phyloP scores from a whole-genome alignment of 1,140 invertebrate genomes.

The Drosophila biarmipes region DNA sequence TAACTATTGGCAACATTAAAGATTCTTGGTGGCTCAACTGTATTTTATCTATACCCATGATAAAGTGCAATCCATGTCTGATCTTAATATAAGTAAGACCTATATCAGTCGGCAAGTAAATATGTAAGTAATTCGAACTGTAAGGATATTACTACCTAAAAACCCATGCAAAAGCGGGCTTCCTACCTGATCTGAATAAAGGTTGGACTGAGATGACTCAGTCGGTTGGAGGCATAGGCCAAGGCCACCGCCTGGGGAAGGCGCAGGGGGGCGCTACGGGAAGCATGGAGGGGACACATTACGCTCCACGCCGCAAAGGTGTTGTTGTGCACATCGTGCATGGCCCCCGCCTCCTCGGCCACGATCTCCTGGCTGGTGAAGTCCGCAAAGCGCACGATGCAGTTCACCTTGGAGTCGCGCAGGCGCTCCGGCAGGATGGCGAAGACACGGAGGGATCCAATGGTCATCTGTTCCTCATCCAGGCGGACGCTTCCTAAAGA shows the following conservation, averaged over 20 bases:
- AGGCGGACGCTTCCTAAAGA: constrained; percentile 50
- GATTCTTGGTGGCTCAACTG: too few species aligned
- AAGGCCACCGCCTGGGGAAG: constrained; percentile 73
- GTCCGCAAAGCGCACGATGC: constrained; percentile 71
- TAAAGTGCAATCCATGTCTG: too few species aligned
- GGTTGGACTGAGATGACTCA: constrained; percentile 71
- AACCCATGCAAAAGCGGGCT: too few species aligned
- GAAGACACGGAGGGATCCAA: constrained; percentile 72
- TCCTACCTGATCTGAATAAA: constrained; percentile 72
- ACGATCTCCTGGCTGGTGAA: constrained; percentile 59
- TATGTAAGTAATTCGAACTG: too few species aligned
- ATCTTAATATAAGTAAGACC: too few species aligned
- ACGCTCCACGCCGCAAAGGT: constrained; percentile 76
- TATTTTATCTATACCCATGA: background rate
- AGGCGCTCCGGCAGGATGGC: constrained; percentile 69
- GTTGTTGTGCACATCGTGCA: constrained; percentile 77
- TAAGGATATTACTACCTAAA: too few species aligned
- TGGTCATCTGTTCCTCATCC: constrained; percentile 55
- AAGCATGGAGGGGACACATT: constrained; percentile 69
- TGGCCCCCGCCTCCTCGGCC: constrained; percentile 62
- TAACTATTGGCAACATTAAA: too few species aligned
- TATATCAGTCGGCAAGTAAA: too few species aligned
- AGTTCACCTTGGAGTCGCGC: constrained; percentile 57
- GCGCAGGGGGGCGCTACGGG: constrained; percentile 27
- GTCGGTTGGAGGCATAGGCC: constrained; percentile 64